Conservation (phyloP, 2,797 vertebrate genomes). For the Sorex maritimensis region DNA sequence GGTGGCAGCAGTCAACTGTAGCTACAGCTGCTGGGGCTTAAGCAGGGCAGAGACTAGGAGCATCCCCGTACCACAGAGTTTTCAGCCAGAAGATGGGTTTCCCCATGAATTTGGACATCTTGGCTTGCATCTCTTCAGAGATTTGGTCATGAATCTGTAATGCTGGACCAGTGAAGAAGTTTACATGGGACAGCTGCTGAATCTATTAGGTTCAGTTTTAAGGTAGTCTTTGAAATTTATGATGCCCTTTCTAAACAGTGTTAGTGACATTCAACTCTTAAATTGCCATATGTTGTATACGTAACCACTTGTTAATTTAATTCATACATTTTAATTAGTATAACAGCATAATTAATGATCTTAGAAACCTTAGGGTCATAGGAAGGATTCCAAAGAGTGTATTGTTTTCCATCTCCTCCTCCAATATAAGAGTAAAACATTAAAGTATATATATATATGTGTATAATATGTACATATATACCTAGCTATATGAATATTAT, state of each 20-base stretch:
- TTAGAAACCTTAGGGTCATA: background rate
- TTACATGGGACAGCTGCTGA: no score
- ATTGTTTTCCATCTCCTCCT: background rate
- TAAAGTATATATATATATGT: background rate
- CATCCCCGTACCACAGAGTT: no score
- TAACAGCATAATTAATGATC: background rate
- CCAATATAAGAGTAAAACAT: background rate
- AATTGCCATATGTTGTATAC: slow-evolving; percentile 9
- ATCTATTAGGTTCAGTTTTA: background rate
- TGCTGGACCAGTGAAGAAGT: no score
- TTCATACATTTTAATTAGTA: slow-evolving; percentile 34
- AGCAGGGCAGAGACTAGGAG: no score
- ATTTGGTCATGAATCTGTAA: no score
- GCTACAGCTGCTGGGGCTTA: no score
- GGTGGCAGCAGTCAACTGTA: no score
- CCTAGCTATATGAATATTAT: background rate
- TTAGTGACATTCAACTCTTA: background rate
- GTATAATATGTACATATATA: background rate
- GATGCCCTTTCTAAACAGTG: background rate
- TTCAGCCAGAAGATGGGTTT: no score
- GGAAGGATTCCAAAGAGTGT: background rate
- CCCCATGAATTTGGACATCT: no score
- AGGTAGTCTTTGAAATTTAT: slow-evolving; percentile 40
- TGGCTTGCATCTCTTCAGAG: no score
- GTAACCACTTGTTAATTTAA: slow-evolving; percentile 38